A percentile compares a stretch with the other conserved stretches of the same genome.
These are phyloP conservation scores for Pegea sp. DNA, from an alignment of 23 tunicate genomes.

Conservation along the genomic window DNA sequence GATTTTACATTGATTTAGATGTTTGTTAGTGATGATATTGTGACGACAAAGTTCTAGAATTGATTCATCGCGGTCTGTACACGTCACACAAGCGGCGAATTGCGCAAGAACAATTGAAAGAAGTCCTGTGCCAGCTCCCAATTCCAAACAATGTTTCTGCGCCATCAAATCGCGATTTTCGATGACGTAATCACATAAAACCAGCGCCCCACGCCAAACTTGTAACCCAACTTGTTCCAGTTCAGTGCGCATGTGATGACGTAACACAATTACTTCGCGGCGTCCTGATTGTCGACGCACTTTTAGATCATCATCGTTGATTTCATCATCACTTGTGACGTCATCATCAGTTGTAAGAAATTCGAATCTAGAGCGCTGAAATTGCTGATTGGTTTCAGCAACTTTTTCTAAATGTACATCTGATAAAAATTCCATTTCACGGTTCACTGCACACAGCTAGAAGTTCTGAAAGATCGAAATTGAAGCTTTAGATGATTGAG, in stretches of 20 bases:
- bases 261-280: not conserved
- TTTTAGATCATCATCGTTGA: not conserved
- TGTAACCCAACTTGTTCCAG: conserved; percentile 1
- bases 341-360: not conserved
- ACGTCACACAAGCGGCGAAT: not conserved
- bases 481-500: too few species aligned
- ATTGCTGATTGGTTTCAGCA: not conserved
- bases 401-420: not conserved
- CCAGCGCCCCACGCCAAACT: not conserved
- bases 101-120: not conserved
- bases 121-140: not conserved
- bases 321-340: not conserved
- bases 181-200: not conserved
- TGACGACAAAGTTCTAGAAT: not conserved
- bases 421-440: too few species aligned
- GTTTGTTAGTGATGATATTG: not conserved
- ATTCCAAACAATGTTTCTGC: not conserved
- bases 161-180: not conserved
- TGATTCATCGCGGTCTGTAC: not conserved
- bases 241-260: not conserved
- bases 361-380: not conserved
- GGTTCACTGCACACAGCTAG: too few species aligned
- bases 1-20: not conserved
- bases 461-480: too few species aligned
- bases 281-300: not conserved